phyloP scores from a whole-genome alignment of 2,888 invertebrate species.

The Athalia circularis region DNA sequence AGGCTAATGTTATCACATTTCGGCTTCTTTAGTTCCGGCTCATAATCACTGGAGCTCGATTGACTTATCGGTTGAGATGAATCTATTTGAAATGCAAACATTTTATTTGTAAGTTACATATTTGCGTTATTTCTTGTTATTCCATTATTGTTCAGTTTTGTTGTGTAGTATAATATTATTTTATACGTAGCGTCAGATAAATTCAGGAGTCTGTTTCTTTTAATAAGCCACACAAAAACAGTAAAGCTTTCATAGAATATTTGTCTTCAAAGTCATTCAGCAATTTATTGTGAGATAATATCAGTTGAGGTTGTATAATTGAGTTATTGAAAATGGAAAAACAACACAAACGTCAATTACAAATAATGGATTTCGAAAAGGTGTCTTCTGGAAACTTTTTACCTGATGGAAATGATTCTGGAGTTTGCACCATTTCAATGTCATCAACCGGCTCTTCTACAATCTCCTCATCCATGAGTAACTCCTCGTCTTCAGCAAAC shows the following conservation, averaged over 20 bases:
- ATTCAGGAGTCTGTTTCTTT: background rate
- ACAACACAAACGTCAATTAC: background rate
- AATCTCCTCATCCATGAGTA: too few species aligned
- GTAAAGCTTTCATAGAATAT: too few species aligned
- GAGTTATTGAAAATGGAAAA: background rate
- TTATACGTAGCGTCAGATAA: background rate
- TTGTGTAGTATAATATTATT: background rate
- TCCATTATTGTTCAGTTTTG: background rate
- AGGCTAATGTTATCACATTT: background rate
- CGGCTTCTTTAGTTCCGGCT: background rate
- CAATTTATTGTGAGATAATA: too few species aligned
- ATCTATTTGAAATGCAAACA: background rate
- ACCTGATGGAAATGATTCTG: background rate
- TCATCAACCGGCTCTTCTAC: too few species aligned
- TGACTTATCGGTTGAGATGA: background rate
- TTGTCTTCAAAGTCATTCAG: too few species aligned
- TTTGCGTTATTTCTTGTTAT: background rate
- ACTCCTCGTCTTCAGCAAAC: too few species aligned
- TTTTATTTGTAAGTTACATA: background rate
- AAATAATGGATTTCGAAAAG: background rate
- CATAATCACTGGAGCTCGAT: background rate
- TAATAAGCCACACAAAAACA: too few species aligned
- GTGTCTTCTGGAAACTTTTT: too few species aligned
- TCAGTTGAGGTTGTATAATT: too few species aligned
- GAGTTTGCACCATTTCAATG: too few species aligned